Conservation (phyloP, 2,888 invertebrate species). For the Leptinotarsa peninsularis region DNA sequence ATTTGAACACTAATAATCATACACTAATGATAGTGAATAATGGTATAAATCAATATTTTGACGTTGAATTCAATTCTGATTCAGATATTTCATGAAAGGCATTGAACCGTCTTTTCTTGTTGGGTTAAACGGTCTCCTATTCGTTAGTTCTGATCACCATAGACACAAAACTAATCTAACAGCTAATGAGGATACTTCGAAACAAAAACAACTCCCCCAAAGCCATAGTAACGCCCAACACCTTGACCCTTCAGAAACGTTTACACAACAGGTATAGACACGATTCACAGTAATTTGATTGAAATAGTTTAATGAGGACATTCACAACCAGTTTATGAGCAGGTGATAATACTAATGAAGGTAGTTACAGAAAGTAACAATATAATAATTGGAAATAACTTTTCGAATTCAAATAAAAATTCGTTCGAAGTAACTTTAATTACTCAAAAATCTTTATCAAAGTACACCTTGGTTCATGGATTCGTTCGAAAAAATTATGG, state of each 20-base stretch:
- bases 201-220: conserved; percentile 5
- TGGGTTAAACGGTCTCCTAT: not conserved
- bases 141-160: conserved; percentile 6
- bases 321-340: conserved; percentile 22
- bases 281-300: conserved; percentile 6
- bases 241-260: conserved; percentile 22
- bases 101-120: too few species aligned
- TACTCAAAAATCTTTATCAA: too few species aligned
- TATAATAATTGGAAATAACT: too few species aligned
- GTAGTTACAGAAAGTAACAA: not conserved
- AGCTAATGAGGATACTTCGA: conserved; percentile 7
- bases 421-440: too few species aligned
- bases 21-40: too few species aligned
- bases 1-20: too few species aligned
- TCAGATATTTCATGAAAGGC: too few species aligned
- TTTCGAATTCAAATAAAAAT: too few species aligned
- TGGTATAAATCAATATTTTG: too few species aligned
- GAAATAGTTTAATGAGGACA: conserved; percentile 18
- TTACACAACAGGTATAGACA: conserved; percentile 1
- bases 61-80: too few species aligned
- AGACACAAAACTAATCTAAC: conserved; percentile 16
- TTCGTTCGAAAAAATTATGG: too few species aligned
- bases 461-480: too few species aligned
- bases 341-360: conserved; percentile 25
- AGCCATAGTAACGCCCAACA: conserved; percentile 26